Evolutionary conservation across 2,797 vertebrate species (phyloP).

Genomic region (Hephaestus fuliginosus): DNA sequence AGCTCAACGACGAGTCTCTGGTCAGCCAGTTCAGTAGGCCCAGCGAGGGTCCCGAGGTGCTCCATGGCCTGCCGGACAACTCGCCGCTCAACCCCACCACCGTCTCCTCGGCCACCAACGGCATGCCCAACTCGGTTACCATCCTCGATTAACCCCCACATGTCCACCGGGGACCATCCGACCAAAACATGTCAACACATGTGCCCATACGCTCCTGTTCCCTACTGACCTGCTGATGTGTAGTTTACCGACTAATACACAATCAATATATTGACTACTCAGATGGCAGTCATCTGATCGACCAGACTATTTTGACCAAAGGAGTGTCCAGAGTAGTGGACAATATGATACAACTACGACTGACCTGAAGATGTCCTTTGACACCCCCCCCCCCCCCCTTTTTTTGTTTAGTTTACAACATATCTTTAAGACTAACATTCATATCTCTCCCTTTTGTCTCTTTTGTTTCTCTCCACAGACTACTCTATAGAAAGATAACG

Average conservation of each 20-base stretch:
- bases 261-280: conserved; percentile 76
- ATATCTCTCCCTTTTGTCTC: conserved; percentile 43
- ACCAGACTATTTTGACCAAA: conserved; percentile 83
- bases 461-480: conserved; percentile 48
- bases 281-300: conserved; percentile 71
- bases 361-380: conserved; percentile 67
- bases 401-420: conserved; percentile 70
- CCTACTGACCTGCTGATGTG: conserved; percentile 71
- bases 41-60: conserved; percentile 82
- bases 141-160: conserved; percentile 85
- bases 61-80: conserved; percentile 80
- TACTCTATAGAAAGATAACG: conserved; percentile 46
- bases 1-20: conserved; percentile 93
- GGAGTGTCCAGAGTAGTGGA: conserved; percentile 81
- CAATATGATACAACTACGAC: conserved; percentile 67
- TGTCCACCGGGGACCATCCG: conserved; percentile 63
- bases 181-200: conserved; percentile 82
- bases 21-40: conserved; percentile 92
- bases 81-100: conserved; percentile 82
- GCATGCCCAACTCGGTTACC: conserved; percentile 83
- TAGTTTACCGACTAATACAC: conserved; percentile 72
- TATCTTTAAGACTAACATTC: conserved; percentile 58
- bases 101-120: conserved; percentile 70
- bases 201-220: conserved; percentile 78
- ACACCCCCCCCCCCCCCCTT: conserved; percentile 47